A percentile compares a stretch with the other conserved stretches of the same genome.
These are phyloP conservation scores for Puma concolor DNA, from an alignment of 2,113 vertebrate species.

Conservation along the genomic window DNA sequence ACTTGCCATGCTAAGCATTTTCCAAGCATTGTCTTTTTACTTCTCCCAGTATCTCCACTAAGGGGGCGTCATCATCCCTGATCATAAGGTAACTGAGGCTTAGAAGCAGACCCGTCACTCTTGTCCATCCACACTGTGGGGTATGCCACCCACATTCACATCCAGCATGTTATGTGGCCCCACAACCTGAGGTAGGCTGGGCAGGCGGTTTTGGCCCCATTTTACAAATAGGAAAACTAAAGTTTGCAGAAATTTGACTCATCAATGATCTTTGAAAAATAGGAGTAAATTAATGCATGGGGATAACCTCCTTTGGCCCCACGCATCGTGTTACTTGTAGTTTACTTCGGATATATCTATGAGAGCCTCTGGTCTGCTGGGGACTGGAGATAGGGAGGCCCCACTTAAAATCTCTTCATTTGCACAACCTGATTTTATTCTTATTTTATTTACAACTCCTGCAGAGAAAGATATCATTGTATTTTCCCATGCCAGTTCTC, in stretches of 20 bases:
- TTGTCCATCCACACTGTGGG: background rate
- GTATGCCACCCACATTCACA: background rate
- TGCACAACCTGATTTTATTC: background rate
- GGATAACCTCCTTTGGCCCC: background rate
- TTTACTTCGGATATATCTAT: background rate
- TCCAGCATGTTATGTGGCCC: background rate
- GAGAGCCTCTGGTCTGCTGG: background rate
- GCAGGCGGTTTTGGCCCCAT: background rate
- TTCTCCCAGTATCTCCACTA: background rate
- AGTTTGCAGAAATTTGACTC: background rate
- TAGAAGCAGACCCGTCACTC: background rate
- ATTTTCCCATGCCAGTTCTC: too few relatives aligned
- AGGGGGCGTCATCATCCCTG: background rate
- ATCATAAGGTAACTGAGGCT: background rate
- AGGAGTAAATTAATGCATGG: background rate
- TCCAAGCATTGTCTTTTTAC: background rate
- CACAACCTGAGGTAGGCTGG: background rate
- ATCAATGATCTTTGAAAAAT: background rate
- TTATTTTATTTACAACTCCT: background rate
- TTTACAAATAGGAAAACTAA: background rate
- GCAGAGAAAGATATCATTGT: background rate
- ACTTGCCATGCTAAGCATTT: background rate
- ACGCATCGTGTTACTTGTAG: background rate
- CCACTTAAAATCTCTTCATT: background rate
- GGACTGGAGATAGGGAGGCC: background rate